Base-by-base conservation (phyloP, 2,888 invertebrate species). In the Zygogramma bicolorata region DNA sequence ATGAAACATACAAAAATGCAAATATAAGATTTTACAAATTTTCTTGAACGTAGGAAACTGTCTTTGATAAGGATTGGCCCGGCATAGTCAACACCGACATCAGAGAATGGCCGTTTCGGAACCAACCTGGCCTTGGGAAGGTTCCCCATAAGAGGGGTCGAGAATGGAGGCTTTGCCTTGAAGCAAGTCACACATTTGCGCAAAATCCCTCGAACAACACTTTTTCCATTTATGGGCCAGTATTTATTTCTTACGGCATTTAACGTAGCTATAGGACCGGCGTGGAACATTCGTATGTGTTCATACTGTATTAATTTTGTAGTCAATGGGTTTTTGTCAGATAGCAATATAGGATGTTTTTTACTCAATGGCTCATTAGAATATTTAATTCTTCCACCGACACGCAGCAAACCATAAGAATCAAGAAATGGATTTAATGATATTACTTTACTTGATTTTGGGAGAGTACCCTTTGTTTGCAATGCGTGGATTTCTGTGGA, bases 211-310 rank as follows among this genome's bases (percentile, higher is more conserved):
- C 25, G 31, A 13, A 58, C 25, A 3, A 13, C 25, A 38, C 27
- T 20, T 34, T 38, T 10, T 4, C 57, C 66, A 3, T 25, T 10
- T 20, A 73, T 7, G 0, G 68, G 70, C 77, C 77, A 77, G 65
- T 62, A 79, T 57, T 49, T 61, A 34, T 68, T 15, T 7, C 74
- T 10, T 31, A 76, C 18, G 13, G 63, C n/a, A 8, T 63, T 18
- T 6, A 78, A 62, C 34, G 68, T 8, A n/a, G n/a, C n/a, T n/a
- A n/a, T n/a, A n/a, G 15, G 70, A 67, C 79, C 79, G 6, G 79
- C 77, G 65, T 75, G 78, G 2, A 77, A 42, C 1, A 66, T 15
- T 18, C 49, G 8, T 0, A 27, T 8, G 70, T 81, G 81, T 18
- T 77, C 73, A 53, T 73, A 10, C n/a, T n/a, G n/a, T n/a, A n/a